Conservation (phyloP, 2,113 vertebrate genomes). For the Nanger granti region DNA sequence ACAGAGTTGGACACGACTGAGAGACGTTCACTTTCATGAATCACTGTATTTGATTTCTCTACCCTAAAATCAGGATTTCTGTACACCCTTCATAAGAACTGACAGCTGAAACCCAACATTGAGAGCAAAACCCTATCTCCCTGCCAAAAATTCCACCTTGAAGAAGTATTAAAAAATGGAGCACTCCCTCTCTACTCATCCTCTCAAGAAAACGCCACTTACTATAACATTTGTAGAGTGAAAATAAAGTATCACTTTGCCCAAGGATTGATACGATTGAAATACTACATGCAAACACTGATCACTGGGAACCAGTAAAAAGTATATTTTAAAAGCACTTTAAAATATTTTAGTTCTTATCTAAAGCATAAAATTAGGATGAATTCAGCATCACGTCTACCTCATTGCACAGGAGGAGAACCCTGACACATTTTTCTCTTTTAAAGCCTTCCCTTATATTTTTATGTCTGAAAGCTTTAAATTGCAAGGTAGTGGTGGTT, state of each 20-base stretch:
- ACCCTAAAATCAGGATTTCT: background rate
- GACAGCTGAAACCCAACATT: background rate
- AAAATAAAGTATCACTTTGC: background rate
- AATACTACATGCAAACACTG: background rate
- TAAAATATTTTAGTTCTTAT: background rate
- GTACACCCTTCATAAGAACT: background rate
- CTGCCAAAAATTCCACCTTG: background rate
- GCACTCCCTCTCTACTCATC: background rate
- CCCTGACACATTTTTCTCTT: background rate
- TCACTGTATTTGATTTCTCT: background rate
- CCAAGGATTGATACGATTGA: background rate
- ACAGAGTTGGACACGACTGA: background rate
- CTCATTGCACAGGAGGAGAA: background rate
- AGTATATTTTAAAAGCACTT: background rate
- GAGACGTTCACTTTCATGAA: background rate
- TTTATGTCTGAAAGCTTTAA: background rate
- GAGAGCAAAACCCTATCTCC: background rate
- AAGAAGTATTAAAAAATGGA: background rate
- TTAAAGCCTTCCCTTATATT: background rate
- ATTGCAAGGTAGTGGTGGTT: background rate
- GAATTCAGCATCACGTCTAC: background rate
- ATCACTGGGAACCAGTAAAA: background rate
- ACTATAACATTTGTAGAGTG: background rate
- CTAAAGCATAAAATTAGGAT: constrained; percentile 8
- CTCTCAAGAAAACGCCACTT: background rate